phyloP scores from a whole-genome alignment of 2,888 invertebrate genomes.

The Mactromeris polynyma region DNA sequence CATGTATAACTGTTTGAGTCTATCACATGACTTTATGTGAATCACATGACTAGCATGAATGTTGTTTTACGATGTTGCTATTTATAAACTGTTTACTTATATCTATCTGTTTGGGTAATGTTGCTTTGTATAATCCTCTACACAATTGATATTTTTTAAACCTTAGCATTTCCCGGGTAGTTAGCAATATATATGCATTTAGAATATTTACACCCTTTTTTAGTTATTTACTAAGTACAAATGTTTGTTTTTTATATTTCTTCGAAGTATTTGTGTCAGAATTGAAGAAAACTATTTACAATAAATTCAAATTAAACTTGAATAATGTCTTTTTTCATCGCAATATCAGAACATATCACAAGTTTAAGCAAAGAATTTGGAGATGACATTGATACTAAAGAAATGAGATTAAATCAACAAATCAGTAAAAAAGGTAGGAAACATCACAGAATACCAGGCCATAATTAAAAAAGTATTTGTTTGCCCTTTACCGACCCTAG shows the following conservation, averaged over 20 bases:
- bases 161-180: conserved; percentile 5
- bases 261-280: not conserved
- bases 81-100: not conserved
- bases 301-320: not conserved
- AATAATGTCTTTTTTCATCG: not conserved
- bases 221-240: not conserved
- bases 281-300: not conserved
- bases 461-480: too few species aligned
- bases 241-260: not conserved
- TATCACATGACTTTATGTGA: not conserved
- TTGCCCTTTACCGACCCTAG: too few species aligned
- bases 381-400: too few species aligned
- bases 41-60: not conserved
- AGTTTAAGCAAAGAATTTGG: too few species aligned
- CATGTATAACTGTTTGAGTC: not conserved
- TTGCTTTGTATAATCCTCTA: not conserved
- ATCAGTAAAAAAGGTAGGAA: too few species aligned
- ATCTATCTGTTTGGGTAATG: not conserved
- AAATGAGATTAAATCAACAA: too few species aligned
- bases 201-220: not conserved
- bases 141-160: not conserved
- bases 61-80: not conserved
- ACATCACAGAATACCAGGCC: too few species aligned
- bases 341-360: too few species aligned
- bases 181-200: conserved; percentile 17